These are phyloP conservation scores for Anarsia innoxiella DNA, from an alignment of 2,888 invertebrate species.

Conservation along the genomic window DNA sequence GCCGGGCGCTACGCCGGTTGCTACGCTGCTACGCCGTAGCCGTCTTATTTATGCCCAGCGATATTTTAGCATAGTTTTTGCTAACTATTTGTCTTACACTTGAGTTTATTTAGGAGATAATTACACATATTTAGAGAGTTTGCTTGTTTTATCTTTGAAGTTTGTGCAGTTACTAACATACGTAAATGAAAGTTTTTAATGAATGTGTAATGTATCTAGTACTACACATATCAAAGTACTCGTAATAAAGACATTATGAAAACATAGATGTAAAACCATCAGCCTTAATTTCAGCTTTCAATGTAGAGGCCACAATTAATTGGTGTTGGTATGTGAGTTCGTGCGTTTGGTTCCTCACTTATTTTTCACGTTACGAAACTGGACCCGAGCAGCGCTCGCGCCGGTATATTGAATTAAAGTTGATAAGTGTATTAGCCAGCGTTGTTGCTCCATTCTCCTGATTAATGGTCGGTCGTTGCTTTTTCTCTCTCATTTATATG, in stretches of 20 bases:
- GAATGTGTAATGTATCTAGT: too few relatives aligned
- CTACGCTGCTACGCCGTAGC: slow-evolving; percentile 39
- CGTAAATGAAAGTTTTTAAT: too few relatives aligned
- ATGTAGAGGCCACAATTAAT: slow-evolving; percentile 43
- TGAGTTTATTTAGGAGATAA: slow-evolving; percentile 13
- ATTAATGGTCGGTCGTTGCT: slow-evolving; percentile 65
- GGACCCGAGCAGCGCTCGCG: slow-evolving; percentile 45
- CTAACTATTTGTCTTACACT: slow-evolving; percentile 30
- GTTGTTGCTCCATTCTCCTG: slow-evolving; percentile 67
- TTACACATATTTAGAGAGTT: slow-evolving; percentile 9
- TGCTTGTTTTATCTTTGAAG: not conserved
- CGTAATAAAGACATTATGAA: too few relatives aligned
- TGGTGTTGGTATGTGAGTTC: slow-evolving; percentile 60
- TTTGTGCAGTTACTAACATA: too few relatives aligned
- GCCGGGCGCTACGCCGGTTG: slow-evolving; percentile 35
- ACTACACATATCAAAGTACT: too few relatives aligned
- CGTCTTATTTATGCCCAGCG: slow-evolving; percentile 54
- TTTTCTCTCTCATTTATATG: slow-evolving; percentile 74
- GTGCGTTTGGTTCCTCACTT: slow-evolving; percentile 56
- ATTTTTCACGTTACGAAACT: slow-evolving; percentile 64
- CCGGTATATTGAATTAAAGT: slow-evolving; percentile 71
- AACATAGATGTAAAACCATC: not conserved
- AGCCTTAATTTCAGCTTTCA: too few relatives aligned
- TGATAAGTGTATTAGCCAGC: slow-evolving; percentile 73
- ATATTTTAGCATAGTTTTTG: slow-evolving; percentile 52